Conservation (phyloP, 2,113 vertebrate species). For the Pomatostomus ruficeps region DNA sequence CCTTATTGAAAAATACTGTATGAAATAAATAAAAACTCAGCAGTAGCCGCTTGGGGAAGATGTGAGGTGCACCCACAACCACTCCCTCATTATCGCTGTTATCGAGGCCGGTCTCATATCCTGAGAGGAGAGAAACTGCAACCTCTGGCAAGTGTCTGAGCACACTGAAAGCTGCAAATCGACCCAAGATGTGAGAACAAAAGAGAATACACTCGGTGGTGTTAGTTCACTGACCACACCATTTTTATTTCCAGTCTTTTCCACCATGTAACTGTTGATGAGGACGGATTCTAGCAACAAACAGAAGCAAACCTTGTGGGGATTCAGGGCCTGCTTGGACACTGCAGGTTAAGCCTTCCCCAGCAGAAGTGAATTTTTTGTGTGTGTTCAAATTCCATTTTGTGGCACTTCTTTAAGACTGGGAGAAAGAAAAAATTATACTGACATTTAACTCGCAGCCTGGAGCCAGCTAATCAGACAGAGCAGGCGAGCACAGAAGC, state of each 20-base stretch:
- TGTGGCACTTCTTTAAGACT: constrained; percentile 10
- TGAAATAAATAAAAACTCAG: not conserved
- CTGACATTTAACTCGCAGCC: constrained; percentile 23
- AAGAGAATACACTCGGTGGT: not conserved
- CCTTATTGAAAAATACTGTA: not conserved
- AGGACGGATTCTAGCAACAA: not conserved
- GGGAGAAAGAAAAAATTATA: constrained; percentile 1
- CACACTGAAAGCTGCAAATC: constrained; percentile 17
- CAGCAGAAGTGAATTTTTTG: not conserved
- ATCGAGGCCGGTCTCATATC: not conserved
- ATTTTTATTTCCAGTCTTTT: not conserved
- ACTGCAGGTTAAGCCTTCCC: not conserved
- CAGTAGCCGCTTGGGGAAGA: not conserved
- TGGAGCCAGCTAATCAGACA: constrained; percentile 35
- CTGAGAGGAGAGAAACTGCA: constrained; percentile 18
- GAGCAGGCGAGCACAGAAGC: not conserved
- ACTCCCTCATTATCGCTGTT: not conserved
- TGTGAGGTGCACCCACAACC: not conserved
- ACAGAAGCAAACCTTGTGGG: not conserved
- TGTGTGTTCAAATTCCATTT: constrained; percentile 27
- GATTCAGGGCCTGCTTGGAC: not conserved
- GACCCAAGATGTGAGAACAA: not conserved
- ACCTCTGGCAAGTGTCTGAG: not conserved
- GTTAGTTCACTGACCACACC: constrained; percentile 28
- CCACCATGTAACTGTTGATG: not conserved